Conservation (phyloP, 1,140 invertebrate genomes). For the Drosophila bocqueti region DNA sequence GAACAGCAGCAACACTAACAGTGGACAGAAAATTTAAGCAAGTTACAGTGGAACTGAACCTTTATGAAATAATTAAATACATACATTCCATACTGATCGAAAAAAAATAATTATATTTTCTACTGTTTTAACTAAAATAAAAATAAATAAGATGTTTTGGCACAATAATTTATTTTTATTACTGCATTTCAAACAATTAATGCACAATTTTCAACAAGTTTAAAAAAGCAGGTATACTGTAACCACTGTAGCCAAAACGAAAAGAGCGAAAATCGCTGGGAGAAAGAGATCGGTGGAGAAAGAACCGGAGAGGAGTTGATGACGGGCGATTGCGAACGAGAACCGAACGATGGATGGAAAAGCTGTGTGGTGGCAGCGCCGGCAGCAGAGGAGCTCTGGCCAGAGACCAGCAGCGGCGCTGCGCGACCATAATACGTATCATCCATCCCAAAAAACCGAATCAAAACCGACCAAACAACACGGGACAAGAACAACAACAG, state of each 20-base stretch:
- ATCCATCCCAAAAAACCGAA: constrained; percentile 82
- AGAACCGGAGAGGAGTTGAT: constrained; percentile 43
- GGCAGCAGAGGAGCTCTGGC: constrained; percentile 21
- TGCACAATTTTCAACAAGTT: not conserved
- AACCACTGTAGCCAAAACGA: constrained; percentile 37
- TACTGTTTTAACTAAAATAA: not conserved
- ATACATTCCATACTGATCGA: not conserved
- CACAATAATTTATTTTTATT: not conserved
- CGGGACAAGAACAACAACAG: constrained; percentile 53
- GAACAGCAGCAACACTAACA: constrained; percentile 35
- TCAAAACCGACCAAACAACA: constrained; percentile 83
- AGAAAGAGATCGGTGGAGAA: constrained; percentile 6
- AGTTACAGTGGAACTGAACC: constrained; percentile 21
- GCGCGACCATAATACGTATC: constrained; percentile 72
- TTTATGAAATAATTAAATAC: not conserved
- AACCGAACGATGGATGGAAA: constrained; percentile 39
- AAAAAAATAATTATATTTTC: not conserved
- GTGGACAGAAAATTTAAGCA: constrained; percentile 38
- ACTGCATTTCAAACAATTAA: not conserved
- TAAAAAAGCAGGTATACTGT: not conserved
- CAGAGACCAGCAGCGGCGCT: constrained; percentile 50
- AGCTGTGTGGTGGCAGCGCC: constrained; percentile 28
- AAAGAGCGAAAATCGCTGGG: constrained; percentile 16
- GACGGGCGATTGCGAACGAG: constrained; percentile 28
- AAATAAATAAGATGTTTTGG: not conserved